Evolutionary conservation across 2,113 vertebrate genomes (phyloP).

Genomic region (Terrapene triunguis): DNA sequence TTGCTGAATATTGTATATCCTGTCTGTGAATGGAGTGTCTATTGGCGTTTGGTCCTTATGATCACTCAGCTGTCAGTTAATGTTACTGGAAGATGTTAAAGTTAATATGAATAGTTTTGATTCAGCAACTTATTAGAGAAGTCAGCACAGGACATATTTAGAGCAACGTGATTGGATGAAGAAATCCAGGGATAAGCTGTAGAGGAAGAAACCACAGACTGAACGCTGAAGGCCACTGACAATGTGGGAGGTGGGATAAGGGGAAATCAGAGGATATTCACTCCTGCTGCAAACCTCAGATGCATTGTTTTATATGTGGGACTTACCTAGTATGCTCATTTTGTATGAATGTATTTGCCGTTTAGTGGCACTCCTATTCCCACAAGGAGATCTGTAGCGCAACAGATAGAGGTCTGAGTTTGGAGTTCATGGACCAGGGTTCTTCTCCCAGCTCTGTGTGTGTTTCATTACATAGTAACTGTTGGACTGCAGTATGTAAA

Average conservation of each 20-base stretch:
- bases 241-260: not conserved
- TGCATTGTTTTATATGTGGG: not conserved
- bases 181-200: not conserved
- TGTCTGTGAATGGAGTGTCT: not conserved
- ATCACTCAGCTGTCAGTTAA: not conserved
- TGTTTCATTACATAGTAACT: not conserved
- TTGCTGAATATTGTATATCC: not conserved
- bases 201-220: rapidly evolving
- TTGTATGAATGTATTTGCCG: not conserved
- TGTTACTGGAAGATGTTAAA: not conserved
- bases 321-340: not conserved
- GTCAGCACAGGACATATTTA: not conserved
- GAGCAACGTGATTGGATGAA: not conserved
- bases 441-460: not conserved
- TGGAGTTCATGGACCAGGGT: not conserved
- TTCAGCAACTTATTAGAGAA: not conserved
- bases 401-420: not conserved
- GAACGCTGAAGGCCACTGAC: not conserved
- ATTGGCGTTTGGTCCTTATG: rapidly evolving
- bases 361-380: not conserved
- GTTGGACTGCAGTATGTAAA: not conserved
- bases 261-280: not conserved
- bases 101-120: not conserved
- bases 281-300: not conserved
- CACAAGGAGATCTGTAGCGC: not conserved